Base-by-base conservation (phyloP, 2,113 vertebrate genomes). In the Dicrurus megarhynchus region DNA sequence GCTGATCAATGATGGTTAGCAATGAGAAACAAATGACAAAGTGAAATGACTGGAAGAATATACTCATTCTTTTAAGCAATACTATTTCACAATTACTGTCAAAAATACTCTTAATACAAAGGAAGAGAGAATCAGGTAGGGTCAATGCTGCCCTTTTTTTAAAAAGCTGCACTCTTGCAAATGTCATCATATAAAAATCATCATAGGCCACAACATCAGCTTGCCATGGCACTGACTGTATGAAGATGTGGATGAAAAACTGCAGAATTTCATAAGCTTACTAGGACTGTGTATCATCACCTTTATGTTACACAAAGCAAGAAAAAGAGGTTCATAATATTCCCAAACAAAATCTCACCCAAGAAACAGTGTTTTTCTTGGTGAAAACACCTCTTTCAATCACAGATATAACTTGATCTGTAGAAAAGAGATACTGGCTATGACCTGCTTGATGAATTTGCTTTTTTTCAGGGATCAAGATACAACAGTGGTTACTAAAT, bases 1-100 rank as follows among this genome's bases (percentile, higher is more conserved):
- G 88, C 96, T 97, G 92, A 96, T 91, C 92, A 95, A 84, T 92
- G 81, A 93, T 71, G 56, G 41, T 6, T 6, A 91, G 83, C 56
- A 79, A 84, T 84, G 33, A 88, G 26, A 90, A 93, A 67, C 60
- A 92, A 93, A 57, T 22, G 67, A 94, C 95, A 97, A 87, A 94
- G 73, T 69, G 13, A 85, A 91, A 67, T 13, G 7, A 52, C 42
- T 39, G 30, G 19, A 79, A 64, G 21, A 76, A 35, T 44, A 82
- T 4, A 8, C 6, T 69, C n/a, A 68, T 56, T 90, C 47, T 89
- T 83, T 61, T 41, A 87, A 30, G 14, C 73, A 92, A 81, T 39
- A 81, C 9, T 37, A 28, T 81, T 88, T 81, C 39, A 59, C 16
- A 84, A 44, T n/a, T 81, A 65, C 26, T 42, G 16, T 46, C 33